These are phyloP conservation scores for Gymnothorax javanicus DNA, from an alignment of 2,797 vertebrate genomes.

Conservation along the genomic window DNA sequence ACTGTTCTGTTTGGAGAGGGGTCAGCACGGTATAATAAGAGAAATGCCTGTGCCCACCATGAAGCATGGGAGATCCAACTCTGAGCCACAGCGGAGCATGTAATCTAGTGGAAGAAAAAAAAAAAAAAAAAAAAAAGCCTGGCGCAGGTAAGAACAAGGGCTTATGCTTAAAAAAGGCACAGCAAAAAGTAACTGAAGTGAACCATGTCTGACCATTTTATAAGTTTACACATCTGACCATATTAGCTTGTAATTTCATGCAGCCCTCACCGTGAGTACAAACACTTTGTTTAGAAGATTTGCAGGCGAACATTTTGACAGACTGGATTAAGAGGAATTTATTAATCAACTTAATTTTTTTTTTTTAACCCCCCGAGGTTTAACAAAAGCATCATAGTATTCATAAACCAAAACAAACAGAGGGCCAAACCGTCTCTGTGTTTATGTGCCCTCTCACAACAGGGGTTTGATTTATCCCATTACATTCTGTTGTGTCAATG, in stretches of 20 bases:
- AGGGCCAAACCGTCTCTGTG: background rate
- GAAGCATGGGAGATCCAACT: too few species aligned
- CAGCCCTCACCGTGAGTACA: background rate
- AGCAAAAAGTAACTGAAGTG: too few species aligned
- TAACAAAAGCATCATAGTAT: background rate
- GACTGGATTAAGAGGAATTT: background rate
- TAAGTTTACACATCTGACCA: background rate
- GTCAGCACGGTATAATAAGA: too few species aligned
- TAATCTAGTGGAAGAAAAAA: too few species aligned
- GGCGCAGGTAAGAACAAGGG: too few species aligned
- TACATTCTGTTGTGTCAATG: background rate
- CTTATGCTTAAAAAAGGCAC: too few species aligned
- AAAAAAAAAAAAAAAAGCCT: too few species aligned
- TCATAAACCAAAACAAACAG: background rate
- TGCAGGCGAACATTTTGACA: background rate
- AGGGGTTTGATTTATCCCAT: background rate
- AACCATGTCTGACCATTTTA: background rate
- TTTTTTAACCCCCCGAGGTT: too few species aligned
- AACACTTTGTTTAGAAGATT: background rate
- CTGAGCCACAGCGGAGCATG: too few species aligned
- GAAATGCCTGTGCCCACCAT: too few species aligned
- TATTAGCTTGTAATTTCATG: background rate
- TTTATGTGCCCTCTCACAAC: background rate
- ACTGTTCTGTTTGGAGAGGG: too few species aligned
- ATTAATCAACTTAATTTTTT: too few species aligned